Conservation (phyloP, 2,888 invertebrate genomes). For the Dasysyrphus albostriatus region DNA sequence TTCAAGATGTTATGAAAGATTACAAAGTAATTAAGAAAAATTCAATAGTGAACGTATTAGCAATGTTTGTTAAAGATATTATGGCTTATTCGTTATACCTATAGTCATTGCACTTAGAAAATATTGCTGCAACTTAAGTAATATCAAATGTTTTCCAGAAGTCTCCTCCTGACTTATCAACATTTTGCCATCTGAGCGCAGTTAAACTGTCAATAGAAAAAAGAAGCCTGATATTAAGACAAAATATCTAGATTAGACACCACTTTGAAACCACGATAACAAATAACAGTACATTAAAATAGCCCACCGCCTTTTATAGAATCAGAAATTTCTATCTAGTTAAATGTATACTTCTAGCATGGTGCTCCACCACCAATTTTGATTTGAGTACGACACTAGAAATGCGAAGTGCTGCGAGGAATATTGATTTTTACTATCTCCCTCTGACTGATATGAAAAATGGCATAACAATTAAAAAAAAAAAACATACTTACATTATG, state of each 20-base stretch:
- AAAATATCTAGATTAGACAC: background rate
- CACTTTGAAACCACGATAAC: background rate
- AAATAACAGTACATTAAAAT: background rate
- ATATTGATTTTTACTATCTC: slow-evolving; percentile 59
- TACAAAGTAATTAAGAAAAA: too few relatives aligned
- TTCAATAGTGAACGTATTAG: too few relatives aligned
- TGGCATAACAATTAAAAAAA: background rate
- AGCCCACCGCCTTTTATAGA: background rate
- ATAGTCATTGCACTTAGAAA: too few relatives aligned
- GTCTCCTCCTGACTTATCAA: too few relatives aligned
- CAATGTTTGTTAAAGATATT: too few relatives aligned
- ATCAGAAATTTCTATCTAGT: background rate
- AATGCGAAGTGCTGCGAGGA: slow-evolving; percentile 2
- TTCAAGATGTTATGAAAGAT: too few relatives aligned
- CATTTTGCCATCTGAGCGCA: too few relatives aligned
- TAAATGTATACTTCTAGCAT: slow-evolving; percentile 1
- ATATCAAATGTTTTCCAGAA: too few relatives aligned
- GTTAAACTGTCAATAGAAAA: too few relatives aligned
- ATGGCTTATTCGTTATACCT: too few relatives aligned
- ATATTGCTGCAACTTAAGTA: too few relatives aligned
- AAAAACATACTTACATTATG: slow-evolving; percentile 58
- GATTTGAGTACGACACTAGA: background rate
- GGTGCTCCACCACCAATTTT: slow-evolving; percentile 9
- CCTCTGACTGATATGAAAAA: background rate
- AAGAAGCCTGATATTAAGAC: too few relatives aligned